These are phyloP conservation scores for Heliocidaris erythrogramma DNA, from an alignment of 35 echinoderm and acorn worm genomes.

Conservation along the genomic window DNA sequence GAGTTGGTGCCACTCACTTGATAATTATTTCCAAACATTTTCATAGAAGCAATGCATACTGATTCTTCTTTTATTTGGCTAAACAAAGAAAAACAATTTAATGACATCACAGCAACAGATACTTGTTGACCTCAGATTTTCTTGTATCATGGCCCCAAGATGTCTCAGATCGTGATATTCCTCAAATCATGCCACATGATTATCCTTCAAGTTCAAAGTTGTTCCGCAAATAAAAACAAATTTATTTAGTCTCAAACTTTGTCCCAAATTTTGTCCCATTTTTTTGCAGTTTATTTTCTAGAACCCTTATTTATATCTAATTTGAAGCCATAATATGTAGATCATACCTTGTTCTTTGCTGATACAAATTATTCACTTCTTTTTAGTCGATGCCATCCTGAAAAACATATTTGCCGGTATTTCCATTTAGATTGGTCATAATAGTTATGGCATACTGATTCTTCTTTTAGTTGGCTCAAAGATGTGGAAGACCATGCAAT, in stretches of 20 bases:
- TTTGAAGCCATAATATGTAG: not conserved
- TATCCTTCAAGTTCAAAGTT: not conserved
- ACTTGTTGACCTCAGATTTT: not conserved
- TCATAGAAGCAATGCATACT: not conserved
- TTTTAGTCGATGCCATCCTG: not conserved
- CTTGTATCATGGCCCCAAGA: not conserved
- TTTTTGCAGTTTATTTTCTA: not conserved
- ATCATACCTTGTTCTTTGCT: not conserved
- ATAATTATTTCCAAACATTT: too few species aligned
- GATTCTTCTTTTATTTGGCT: not conserved
- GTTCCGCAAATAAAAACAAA: too few species aligned
- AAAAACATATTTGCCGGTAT: not conserved
- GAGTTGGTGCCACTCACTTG: too few species aligned
- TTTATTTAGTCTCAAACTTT: too few species aligned
- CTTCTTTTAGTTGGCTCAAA: not conserved
- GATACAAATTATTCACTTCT: not conserved
- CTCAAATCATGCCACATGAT: too few species aligned
- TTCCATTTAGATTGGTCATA: not conserved
- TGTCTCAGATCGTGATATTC: too few species aligned
- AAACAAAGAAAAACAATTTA: not conserved
- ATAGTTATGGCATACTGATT: not conserved
- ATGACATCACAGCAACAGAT: not conserved
- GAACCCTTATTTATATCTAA: not conserved
- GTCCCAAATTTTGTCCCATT: not conserved
- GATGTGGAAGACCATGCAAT: not conserved